Base-by-base conservation (phyloP, 2,888 invertebrate species). In the Epinotia nisella region DNA sequence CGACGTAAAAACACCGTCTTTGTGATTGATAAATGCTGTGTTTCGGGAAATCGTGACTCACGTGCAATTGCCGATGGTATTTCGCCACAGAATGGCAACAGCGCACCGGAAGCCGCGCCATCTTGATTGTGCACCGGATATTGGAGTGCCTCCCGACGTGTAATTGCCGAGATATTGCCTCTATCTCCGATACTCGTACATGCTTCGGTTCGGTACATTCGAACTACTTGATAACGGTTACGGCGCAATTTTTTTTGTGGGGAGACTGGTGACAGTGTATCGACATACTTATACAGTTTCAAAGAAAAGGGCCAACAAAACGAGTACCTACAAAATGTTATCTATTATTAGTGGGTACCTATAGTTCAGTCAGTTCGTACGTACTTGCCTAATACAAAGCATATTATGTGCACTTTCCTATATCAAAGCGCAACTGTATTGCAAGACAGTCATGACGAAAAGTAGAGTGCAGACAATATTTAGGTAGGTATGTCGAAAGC, bases 121-220 rank as follows among this genome's bases (percentile, higher is more conserved):
- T 90, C 88, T 91, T 90, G 91, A 89, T 90, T 90, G 88, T 87
- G 77, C 79, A 81, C 81, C 81, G 84, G 83, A 85, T 85, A 84
- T 85, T 83, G 83, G 80, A 78, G 78, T 81, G 79, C 80, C 78
- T 76, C 72, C 76, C 78, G 77, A 75, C 76, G 74, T 83, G 81
- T 88, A 85, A 89, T 87, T 87, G 83, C 80, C 78, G 76, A 79
- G 85, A 85, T 88, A 86, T 85, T 84, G 82, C 82, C 75, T 81
- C 75, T 61, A 61, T 61, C 29, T 53, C 60, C 60, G 41, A 56
- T 68, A n/a, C n/a, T n/a, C n/a, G n/a, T n/a, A 68, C 39, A 68
- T 56, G 35, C 29, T 56, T 66, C 51, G 24, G 9, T 56, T 66
- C 51, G 24, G 9, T 55, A 35, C 49, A 61, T 61, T 45, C 45